A percentile compares a stretch with the other conserved stretches of the same genome.
Conservation (phyloP, 1,140 invertebrate genomes). For the Dendrolimus kikuchii region DNA sequence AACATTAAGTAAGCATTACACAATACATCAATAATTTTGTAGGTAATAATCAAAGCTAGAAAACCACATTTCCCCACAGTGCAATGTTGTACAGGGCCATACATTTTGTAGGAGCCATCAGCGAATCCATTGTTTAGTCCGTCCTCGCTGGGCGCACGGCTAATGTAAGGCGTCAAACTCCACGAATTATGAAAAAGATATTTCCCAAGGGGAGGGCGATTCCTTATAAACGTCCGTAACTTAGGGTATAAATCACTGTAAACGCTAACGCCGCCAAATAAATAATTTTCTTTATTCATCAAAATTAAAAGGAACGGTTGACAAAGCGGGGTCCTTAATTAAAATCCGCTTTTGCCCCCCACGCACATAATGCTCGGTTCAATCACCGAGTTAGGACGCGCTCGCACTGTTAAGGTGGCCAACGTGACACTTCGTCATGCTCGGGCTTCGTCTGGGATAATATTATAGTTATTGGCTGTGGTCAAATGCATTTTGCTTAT, state of each 20-base stretch:
- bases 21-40: too few relatives aligned
- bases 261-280: slow-evolving; percentile 56
- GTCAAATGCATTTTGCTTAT: too few relatives aligned
- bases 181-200: slow-evolving; percentile 42
- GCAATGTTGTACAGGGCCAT: slow-evolving; percentile 1
- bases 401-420: slow-evolving; percentile 24
- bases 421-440: not conserved
- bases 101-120: not conserved
- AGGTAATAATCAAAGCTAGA: too few relatives aligned
- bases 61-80: not conserved
- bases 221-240: slow-evolving; percentile 53
- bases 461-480: too few relatives aligned
- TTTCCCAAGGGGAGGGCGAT: slow-evolving; percentile 33
- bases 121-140: slow-evolving; percentile 12
- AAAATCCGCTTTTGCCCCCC: slow-evolving; percentile 47
- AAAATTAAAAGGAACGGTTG: slow-evolving; percentile 68
- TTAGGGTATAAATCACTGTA: slow-evolving; percentile 57
- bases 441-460: too few relatives aligned
- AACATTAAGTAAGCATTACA: not conserved
- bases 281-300: slow-evolving; percentile 71
- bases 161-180: slow-evolving; percentile 27
- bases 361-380: slow-evolving; percentile 21
- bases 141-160: slow-evolving; percentile 8
- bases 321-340: slow-evolving; percentile 62
- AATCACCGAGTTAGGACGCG: slow-evolving; percentile 29